These are phyloP conservation scores for Meloe dianella DNA, from an alignment of 2,888 invertebrate species.

Conservation along the genomic window DNA sequence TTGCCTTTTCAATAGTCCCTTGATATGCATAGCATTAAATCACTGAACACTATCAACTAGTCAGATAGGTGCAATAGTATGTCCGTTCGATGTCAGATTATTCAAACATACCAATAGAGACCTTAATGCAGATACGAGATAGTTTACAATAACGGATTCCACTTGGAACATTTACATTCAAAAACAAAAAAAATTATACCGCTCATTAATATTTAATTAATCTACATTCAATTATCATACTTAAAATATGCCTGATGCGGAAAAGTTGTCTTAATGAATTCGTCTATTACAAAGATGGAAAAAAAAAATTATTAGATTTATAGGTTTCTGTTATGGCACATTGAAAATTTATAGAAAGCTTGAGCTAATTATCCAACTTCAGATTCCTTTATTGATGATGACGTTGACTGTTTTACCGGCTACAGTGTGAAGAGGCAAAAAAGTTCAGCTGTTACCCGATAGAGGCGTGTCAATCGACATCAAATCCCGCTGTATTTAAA, in stretches of 20 bases:
- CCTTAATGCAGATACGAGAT: slow-evolving; percentile 41
- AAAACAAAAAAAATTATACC: background rate
- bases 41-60: slow-evolving; percentile 57
- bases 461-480: slow-evolving; percentile 46
- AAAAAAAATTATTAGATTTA: background rate
- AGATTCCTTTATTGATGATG: slow-evolving; percentile 1
- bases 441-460: slow-evolving; percentile 54
- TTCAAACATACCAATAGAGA: slow-evolving; percentile 42
- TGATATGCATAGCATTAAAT: slow-evolving; percentile 58
- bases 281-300: background rate
- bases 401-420: slow-evolving; percentile 54
- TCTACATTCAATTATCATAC: background rate
- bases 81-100: slow-evolving; percentile 50
- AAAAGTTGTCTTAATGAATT: too few species aligned
- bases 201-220: background rate
- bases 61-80: slow-evolving; percentile 53
- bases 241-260: background rate
- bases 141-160: slow-evolving; percentile 23
- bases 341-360: background rate
- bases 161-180: background rate
- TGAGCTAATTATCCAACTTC: background rate
- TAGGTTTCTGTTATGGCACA: background rate
- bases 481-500: slow-evolving; percentile 31
- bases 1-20: slow-evolving; percentile 60
- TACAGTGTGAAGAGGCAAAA: slow-evolving; percentile 42